These are phyloP conservation scores for Philereme vetulata DNA, from an alignment of 2,888 invertebrate genomes.

Conservation along the genomic window DNA sequence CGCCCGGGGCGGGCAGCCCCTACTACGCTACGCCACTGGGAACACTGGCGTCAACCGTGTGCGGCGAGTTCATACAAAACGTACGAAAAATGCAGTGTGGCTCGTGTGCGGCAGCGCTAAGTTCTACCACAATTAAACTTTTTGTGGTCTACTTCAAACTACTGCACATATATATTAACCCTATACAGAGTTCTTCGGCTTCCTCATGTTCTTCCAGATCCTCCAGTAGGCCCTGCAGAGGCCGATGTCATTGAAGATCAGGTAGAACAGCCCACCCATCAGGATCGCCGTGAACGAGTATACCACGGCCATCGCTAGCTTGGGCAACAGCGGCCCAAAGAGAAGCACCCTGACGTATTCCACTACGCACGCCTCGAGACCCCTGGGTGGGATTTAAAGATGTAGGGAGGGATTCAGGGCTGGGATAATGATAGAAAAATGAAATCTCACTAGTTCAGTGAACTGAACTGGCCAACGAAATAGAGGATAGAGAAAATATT, in stretches of 20 bases:
- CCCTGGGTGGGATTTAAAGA: slow-evolving; percentile 80
- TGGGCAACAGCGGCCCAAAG: slow-evolving; percentile 88
- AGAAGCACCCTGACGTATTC: slow-evolving; percentile 91
- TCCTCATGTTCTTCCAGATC: slow-evolving; percentile 85
- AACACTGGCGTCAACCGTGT: no score
- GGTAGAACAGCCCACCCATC: slow-evolving; percentile 90
- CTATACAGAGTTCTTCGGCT: slow-evolving; percentile 38
- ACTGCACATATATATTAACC: slow-evolving; percentile 10
- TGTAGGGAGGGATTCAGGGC: no score
- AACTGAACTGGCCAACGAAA: no score
- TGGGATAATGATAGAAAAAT: no score
- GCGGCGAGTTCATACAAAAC: no score
- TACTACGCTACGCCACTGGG: no score
- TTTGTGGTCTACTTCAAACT: not conserved
- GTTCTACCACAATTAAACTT: no score
- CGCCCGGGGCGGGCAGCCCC: no score
- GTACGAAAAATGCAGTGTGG: no score
- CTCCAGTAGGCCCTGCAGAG: slow-evolving; percentile 87
- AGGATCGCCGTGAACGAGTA: slow-evolving; percentile 86
- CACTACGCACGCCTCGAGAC: slow-evolving; percentile 89
- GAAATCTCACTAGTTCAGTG: no score
- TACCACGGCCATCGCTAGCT: slow-evolving; percentile 85
- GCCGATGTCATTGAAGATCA: slow-evolving; percentile 91
- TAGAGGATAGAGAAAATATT: no score
- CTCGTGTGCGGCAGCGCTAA: no score